These are phyloP conservation scores for Adelges cooleyi DNA, from an alignment of 1,140 invertebrate species.

Conservation along the genomic window DNA sequence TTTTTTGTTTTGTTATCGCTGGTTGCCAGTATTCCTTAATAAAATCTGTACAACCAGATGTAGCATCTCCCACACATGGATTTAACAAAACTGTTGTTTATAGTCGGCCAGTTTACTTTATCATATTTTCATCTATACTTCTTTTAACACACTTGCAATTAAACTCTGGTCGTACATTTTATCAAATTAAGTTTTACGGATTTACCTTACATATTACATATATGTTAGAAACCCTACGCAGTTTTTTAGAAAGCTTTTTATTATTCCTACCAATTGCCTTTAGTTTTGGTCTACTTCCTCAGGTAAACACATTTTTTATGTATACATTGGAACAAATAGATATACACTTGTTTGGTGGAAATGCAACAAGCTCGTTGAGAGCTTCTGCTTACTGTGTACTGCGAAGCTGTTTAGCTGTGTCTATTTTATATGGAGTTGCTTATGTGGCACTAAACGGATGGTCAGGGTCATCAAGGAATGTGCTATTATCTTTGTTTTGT, in stretches of 20 bases:
- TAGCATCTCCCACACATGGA: slow-evolving; percentile 93
- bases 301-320: slow-evolving; percentile 93
- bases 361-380: slow-evolving; percentile 77
- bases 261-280: slow-evolving; percentile 87
- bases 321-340: slow-evolving; percentile 92
- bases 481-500: slow-evolving; percentile 91
- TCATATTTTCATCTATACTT: slow-evolving; percentile 65
- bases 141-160: slow-evolving; percentile 52
- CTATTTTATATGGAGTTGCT: slow-evolving; percentile 77
- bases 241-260: slow-evolving; percentile 66
- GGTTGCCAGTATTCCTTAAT: slow-evolving; percentile 94
- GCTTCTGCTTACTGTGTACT: slow-evolving; percentile 75
- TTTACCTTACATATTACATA: slow-evolving; percentile 56
- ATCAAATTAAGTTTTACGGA: slow-evolving; percentile 58
- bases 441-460: slow-evolving; percentile 65
- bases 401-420: slow-evolving; percentile 65
- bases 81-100: slow-evolving; percentile 94
- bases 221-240: slow-evolving; percentile 54
- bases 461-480: slow-evolving; percentile 73
- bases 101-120: slow-evolving; percentile 90
- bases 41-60: slow-evolving; percentile 98
- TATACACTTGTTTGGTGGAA: slow-evolving; percentile 95
- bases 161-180: slow-evolving; percentile 38
- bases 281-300: slow-evolving; percentile 86
- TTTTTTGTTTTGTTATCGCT: slow-evolving; percentile 94